Base-by-base conservation (phyloP, 2,888 invertebrate genomes). In the Nephrotoma guestfalica region DNA sequence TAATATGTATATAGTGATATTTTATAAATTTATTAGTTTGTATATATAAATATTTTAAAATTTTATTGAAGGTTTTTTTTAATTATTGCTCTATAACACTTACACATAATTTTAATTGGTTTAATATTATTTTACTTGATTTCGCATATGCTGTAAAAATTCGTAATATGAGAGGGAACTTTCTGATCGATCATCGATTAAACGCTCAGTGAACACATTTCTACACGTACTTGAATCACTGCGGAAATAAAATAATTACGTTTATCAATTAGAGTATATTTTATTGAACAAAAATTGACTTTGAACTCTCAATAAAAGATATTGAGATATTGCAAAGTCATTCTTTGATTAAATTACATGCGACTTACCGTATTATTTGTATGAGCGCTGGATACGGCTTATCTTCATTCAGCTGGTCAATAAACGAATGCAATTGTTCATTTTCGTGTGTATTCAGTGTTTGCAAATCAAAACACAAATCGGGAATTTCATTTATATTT, bases 141-240 rank as follows among this genome's bases (percentile, higher is more conserved):
- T 94, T 92, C 97, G 96, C 89, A 98, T 93, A 93, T 98, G 98
- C 92, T 99, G 98, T 91, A 99, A 93, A 93, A 99, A 99, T 94
- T 99, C 99, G 92, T 97, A 97, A 93, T 99, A 99, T 89, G 98
- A 98, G 92, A 98, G 95, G 86, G 97, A 95, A 87, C 96, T 96
- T 91, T 99, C 99, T 88, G 96, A 95, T 90, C 98, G 94, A 92
- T 99, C 99, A 91, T 99, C 99, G 86, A 98, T 94, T 89, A 99
- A 94, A 89, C 95, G 95, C 90, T 98, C 97, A 88, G 96, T 95
- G 92, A 99, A 98, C 88, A 95, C 91, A 87, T 94, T 93, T 88
- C 97, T 94, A 87, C 95, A 94, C 87, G 96, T 96, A 89, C 98
- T 97, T 92, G 98, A 98, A 91, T 99, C 99, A 91, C 98, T 98